Evolutionary conservation across 2,888 invertebrate genomes (phyloP).

Genomic region (Tetheella fluctuosa): DNA sequence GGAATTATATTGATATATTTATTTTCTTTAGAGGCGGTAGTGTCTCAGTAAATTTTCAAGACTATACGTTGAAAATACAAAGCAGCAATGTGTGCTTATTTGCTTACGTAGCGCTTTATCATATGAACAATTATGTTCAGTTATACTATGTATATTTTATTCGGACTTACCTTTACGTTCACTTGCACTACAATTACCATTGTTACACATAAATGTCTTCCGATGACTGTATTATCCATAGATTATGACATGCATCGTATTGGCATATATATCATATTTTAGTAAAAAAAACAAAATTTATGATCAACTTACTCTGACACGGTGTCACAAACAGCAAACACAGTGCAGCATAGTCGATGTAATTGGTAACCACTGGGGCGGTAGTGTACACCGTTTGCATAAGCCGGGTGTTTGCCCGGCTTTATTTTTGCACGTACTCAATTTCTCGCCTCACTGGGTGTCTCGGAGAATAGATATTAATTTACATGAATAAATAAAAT

Average conservation of each 20-base stretch:
- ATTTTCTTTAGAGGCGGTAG: conserved; percentile 16
- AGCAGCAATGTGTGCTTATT: no score
- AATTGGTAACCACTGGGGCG: conserved; percentile 66
- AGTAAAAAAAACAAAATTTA: no score
- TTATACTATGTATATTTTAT: no score
- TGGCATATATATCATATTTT: no score
- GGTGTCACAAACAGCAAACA: conserved; percentile 43
- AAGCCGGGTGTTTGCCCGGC: conserved; percentile 56
- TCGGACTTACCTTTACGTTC: no score
- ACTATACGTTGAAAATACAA: no score
- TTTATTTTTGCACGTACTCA: conserved; percentile 84
- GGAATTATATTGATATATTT: conserved; percentile 33
- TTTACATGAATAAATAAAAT: conserved; percentile 85
- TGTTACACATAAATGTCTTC: no score
- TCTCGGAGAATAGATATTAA: conserved; percentile 82
- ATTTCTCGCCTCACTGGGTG: conserved; percentile 80
- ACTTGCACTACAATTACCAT: no score
- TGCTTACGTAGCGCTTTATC: no score
- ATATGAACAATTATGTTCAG: no score
- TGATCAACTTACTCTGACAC: background rate
- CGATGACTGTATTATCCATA: no score
- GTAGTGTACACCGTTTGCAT: conserved; percentile 63
- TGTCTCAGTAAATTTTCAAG: conserved; percentile 14
- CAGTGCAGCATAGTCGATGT: conserved; percentile 47
- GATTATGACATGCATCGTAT: no score